Evolutionary conservation across 2,113 vertebrate species (phyloP), one percentile per base, ranked within the genome.

Genomic region (Xyliphius kryptos): DNA sequence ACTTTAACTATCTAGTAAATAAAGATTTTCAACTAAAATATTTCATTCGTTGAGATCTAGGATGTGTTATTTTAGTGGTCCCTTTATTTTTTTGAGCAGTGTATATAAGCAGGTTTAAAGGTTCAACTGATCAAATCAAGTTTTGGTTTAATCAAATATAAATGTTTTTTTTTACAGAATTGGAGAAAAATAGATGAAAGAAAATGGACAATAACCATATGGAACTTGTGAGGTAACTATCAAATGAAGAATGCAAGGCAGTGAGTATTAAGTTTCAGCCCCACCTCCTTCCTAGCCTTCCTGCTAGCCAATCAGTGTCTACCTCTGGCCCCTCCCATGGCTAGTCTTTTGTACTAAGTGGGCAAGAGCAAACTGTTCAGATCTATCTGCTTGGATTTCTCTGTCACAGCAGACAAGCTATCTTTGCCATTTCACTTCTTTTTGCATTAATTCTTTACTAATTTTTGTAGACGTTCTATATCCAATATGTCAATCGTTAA

Each of bases 331-430:
- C 82, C 83, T 79, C 84, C 78, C 77, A 76, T 55, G 41, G 15
- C 46, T 46, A 66, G 76, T 61, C 63, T 65, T 6, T 71, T 82
- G 85, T 82, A 88, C 66, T 66, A 52, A 55, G 84, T 82, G 76
- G 73, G 74, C 66, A 59, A 32, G 66, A 66, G 70, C 52, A 60
- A 63, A 68, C 70, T 64, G 44, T 48, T 78, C 80, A 61, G 71
- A 62, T 83, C 20, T 81, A 85, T 82, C 82, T 80, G 77, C 75
- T 82, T 71, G 69, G 79, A 80, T 83, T 74, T 80, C 76, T 79
- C 71, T 76, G 61, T 67, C 51, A 68, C 74, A 74, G 76, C 75
- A 78, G 80, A 76, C 49, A 37, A 13, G 67, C 74, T 71, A 69
- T 73, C 41, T 74, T 70, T 66, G 52, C 71, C 68, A 10, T 22